These are phyloP conservation scores for Reticulitermes speratus DNA, from an alignment of 1,140 invertebrate species.

Conservation along the genomic window DNA sequence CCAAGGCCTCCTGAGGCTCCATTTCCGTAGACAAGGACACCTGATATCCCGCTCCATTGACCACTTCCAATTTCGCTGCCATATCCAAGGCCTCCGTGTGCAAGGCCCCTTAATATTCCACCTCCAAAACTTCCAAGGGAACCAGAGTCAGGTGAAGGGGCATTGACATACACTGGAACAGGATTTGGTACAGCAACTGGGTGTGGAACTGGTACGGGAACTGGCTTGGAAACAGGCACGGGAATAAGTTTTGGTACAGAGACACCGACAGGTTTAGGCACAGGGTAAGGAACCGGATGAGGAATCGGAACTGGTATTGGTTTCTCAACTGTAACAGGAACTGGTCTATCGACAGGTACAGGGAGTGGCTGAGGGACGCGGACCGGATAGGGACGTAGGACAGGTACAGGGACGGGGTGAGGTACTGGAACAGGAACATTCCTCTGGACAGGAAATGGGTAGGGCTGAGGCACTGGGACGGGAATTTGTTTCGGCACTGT, in stretches of 20 bases:
- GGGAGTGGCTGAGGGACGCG: slow-evolving; percentile 51
- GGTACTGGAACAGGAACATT: slow-evolving; percentile 45
- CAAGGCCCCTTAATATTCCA: neutral
- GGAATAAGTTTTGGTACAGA: neutral
- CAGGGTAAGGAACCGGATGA: slow-evolving; percentile 31
- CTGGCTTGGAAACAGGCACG: neutral
- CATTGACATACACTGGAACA: slow-evolving; percentile 42
- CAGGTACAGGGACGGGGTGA: slow-evolving; percentile 47
- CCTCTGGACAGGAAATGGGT: neutral
- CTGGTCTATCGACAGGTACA: slow-evolving; percentile 61
- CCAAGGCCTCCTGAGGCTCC: neutral
- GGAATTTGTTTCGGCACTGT: neutral
- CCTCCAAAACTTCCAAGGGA: neutral
- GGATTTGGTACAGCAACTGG: slow-evolving; percentile 50
- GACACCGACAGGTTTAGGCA: neutral
- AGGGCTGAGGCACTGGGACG: neutral
- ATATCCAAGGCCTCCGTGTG: neutral
- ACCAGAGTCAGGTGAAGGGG: neutral
- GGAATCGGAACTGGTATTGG: slow-evolving; percentile 65
- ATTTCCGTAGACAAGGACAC: neutral
- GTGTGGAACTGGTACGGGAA: neutral
- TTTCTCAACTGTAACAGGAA: slow-evolving; percentile 58
- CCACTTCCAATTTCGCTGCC: neutral
- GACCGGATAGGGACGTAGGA: slow-evolving; percentile 62
- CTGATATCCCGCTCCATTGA: neutral